Percentiles rank a stretch among this genome's conserved stretches.
These are phyloP conservation scores for Gnathonemus echidnorhynchus DNA, from an alignment of 2,113 vertebrate genomes.

Conservation along the genomic window DNA sequence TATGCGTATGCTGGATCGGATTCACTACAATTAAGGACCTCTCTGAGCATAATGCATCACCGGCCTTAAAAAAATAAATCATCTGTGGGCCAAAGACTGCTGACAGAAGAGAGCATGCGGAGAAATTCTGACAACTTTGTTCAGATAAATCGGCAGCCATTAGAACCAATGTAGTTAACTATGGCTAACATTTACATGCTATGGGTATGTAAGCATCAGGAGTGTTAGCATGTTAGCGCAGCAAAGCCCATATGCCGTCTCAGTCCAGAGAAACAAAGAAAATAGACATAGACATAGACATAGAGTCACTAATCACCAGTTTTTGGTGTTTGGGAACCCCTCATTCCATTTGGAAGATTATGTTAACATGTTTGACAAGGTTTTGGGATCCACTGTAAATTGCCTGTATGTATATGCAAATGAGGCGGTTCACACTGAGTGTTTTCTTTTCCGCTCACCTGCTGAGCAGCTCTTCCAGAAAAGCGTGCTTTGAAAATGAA, in stretches of 20 bases:
- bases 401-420: background rate
- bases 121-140: slow-evolving; percentile 44
- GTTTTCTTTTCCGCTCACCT: slow-evolving; percentile 30
- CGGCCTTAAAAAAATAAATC: slow-evolving; percentile 31
- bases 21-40: slow-evolving; percentile 54
- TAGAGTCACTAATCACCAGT: background rate
- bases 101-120: slow-evolving; percentile 4
- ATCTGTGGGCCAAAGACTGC: slow-evolving; percentile 46
- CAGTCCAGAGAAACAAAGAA: background rate
- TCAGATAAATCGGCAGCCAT: slow-evolving; percentile 47
- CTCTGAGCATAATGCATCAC: slow-evolving; percentile 30
- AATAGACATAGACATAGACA: background rate
- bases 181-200: background rate
- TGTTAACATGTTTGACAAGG: background rate
- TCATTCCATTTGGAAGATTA: background rate
- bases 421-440: slow-evolving; percentile 24
- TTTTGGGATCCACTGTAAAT: background rate
- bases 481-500: background rate
- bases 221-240: background rate
- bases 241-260: background rate
- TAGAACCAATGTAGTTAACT: background rate
- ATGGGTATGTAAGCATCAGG: background rate
- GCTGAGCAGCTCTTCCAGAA: background rate
- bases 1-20: slow-evolving; percentile 53
- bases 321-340: background rate